These are phyloP conservation scores for Parus major DNA, from an alignment of 2,113 vertebrate species.

Conservation along the genomic window DNA sequence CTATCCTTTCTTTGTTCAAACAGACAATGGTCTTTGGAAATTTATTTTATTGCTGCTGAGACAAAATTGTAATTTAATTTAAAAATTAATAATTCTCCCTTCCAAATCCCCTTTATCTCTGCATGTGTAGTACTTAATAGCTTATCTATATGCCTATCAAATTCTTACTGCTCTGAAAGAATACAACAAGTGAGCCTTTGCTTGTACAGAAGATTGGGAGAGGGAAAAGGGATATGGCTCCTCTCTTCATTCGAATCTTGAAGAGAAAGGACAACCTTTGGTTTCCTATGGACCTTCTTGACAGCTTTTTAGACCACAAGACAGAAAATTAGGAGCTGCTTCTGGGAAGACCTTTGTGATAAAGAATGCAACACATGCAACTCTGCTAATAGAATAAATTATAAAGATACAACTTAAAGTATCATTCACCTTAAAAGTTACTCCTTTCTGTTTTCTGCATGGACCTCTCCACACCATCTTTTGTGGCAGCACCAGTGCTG, in stretches of 20 bases:
- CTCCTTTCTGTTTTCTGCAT: not conserved
- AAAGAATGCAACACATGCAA: not conserved
- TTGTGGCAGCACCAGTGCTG: fast-evolving
- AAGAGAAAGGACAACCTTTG: not conserved
- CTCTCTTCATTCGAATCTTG: not conserved
- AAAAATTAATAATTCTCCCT: slow-evolving; percentile 11
- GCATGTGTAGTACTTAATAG: not conserved
- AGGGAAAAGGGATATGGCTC: not conserved
- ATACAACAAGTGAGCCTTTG: not conserved
- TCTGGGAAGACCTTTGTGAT: not conserved
- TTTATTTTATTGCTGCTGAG: not conserved
- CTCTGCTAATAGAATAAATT: not conserved
- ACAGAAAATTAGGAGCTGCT: not conserved
- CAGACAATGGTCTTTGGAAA: slow-evolving; percentile 17
- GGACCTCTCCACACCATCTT: fast-evolving
- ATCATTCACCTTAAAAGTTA: not conserved
- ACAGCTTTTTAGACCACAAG: not conserved
- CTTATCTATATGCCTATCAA: not conserved
- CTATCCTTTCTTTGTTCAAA: slow-evolving; percentile 19
- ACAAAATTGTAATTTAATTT: slow-evolving; percentile 43
- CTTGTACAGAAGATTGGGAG: not conserved
- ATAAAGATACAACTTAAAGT: not conserved
- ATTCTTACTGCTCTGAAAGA: slow-evolving; percentile 7
- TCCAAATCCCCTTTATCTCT: not conserved
- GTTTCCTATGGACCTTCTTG: not conserved